These are phyloP conservation scores for Ornithoptera priamus DNA, from an alignment of 2,888 invertebrate species.

Conservation along the genomic window DNA sequence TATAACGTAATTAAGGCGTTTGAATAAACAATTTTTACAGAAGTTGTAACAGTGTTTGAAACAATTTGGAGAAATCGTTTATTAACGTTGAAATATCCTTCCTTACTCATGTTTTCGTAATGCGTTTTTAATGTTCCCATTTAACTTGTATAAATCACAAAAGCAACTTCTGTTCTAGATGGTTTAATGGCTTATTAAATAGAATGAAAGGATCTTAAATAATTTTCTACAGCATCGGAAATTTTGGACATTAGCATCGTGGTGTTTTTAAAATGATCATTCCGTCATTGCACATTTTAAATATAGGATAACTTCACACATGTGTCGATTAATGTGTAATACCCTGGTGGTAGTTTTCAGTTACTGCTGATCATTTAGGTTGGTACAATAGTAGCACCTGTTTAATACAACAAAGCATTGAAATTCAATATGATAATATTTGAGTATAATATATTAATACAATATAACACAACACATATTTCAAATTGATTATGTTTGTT, in stretches of 20 bases:
- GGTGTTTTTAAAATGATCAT: background rate
- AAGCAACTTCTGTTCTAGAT: conserved; percentile 75
- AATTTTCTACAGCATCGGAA: conserved; percentile 25
- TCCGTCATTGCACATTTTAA: background rate
- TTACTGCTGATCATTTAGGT: too few relatives aligned
- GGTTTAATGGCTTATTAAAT: conserved; percentile 79
- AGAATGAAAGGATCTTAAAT: conserved; percentile 31
- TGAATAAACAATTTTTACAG: conserved; percentile 8
- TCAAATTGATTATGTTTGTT: too few relatives aligned
- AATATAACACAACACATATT: too few relatives aligned
- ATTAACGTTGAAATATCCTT: conserved; percentile 66
- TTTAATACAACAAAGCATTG: too few relatives aligned
- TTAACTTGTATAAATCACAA: conserved; percentile 75
- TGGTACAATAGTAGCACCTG: too few relatives aligned
- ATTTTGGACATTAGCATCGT: conserved; percentile 19
- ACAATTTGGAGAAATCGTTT: conserved; percentile 30
- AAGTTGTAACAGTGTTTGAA: conserved; percentile 14
- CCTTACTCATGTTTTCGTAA: conserved; percentile 79
- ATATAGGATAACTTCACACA: background rate
- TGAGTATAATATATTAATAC: too few relatives aligned
- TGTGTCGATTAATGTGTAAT: background rate
- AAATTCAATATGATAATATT: too few relatives aligned
- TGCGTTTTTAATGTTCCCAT: conserved; percentile 80
- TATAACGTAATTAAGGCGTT: background rate
- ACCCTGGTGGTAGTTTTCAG: too few relatives aligned